Conservation (phyloP, 2,888 invertebrate species). For the Byasa hedistus region DNA sequence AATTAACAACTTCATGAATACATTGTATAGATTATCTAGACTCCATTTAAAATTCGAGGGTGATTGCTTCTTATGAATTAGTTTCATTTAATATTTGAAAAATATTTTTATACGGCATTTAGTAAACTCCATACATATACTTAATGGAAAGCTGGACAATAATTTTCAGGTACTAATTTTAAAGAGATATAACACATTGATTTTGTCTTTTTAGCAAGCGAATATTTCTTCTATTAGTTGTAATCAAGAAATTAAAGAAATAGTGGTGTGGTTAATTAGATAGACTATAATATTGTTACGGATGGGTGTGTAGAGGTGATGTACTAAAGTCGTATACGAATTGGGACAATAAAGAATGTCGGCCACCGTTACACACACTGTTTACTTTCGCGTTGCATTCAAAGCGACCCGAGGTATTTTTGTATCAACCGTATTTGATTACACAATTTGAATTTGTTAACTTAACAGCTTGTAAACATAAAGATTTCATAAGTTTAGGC, state of each 20-base stretch:
- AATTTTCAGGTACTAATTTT: no score
- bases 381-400: slow-evolving; percentile 44
- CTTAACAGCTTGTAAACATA: no score
- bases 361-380: slow-evolving; percentile 41
- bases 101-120: no score
- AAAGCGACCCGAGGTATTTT: slow-evolving; percentile 34
- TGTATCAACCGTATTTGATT: slow-evolving; percentile 16
- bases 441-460: not conserved
- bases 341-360: slow-evolving; percentile 46
- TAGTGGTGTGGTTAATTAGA: not conserved
- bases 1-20: not conserved
- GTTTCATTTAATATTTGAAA: not conserved
- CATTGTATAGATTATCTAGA: not conserved
- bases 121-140: no score
- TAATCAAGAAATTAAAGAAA: not conserved
- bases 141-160: no score
- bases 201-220: no score
- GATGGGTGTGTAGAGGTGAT: slow-evolving; percentile 30
- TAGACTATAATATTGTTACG: slow-evolving; percentile 1
- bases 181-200: no score
- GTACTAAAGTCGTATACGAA: slow-evolving; percentile 43
- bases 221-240: not conserved
- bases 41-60: no score
- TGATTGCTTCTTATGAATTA: no score
- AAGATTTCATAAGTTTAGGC: no score